Percentiles rank a stretch among this genome's conserved stretches.
Conservation (phyloP, 2,888 invertebrate species). For the Nysson spinosus region DNA sequence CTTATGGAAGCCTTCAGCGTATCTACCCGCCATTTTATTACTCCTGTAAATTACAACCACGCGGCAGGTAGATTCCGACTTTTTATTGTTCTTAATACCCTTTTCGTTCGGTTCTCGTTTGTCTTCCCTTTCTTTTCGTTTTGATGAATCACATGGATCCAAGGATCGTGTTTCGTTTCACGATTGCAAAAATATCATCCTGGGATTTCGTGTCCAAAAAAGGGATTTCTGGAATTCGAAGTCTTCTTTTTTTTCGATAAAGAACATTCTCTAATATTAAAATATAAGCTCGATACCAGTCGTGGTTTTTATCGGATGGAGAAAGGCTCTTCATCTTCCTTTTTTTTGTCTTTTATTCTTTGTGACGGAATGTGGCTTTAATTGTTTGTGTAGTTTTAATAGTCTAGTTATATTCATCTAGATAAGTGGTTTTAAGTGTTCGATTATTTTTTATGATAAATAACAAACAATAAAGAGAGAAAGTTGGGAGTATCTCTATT, state of each 20-base stretch:
- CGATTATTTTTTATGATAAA: too few species aligned
- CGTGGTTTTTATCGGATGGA: background rate
- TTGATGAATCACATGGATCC: conserved; percentile 5
- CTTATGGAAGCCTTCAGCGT: conserved; percentile 64
- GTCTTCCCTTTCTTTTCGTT: conserved; percentile 3
- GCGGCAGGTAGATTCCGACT: conserved; percentile 33
- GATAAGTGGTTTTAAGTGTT: too few species aligned
- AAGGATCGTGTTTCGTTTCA: conserved; percentile 9
- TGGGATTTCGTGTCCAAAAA: conserved; percentile 9
- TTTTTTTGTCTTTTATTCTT: background rate
- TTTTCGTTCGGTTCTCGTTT: conserved; percentile 7
- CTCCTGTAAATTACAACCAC: background rate
- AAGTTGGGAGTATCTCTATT: too few species aligned
- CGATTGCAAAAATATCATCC: conserved; percentile 46
- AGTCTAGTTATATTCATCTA: too few species aligned
- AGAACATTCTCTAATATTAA: conserved; percentile 3
- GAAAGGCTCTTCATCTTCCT: background rate
- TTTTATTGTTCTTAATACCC: conserved; percentile 37
- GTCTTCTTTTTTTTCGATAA: conserved; percentile 9
- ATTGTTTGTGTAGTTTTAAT: too few species aligned
- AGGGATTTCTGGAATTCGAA: conserved; percentile 9
- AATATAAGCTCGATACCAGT: conserved; percentile 39
- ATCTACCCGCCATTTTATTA: conserved; percentile 30
- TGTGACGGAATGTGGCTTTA: too few species aligned
- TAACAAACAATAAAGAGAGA: too few species aligned